Conservation (phyloP, 2,797 vertebrate genomes). For the Mus minutoides region DNA sequence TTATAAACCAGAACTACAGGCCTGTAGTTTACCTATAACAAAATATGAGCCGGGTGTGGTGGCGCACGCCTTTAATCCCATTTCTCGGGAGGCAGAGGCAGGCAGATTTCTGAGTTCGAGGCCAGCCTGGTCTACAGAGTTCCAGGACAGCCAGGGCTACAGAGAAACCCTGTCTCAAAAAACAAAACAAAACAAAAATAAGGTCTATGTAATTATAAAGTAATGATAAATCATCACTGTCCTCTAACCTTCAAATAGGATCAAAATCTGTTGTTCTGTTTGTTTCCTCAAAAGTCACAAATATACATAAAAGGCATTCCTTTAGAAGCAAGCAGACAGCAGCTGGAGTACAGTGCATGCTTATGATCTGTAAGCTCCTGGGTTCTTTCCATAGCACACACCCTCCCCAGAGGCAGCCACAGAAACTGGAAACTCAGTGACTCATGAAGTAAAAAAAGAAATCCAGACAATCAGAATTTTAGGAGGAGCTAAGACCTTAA, state of each 20-base stretch:
- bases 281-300: not conserved
- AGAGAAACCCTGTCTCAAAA: too few species aligned
- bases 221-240: not conserved
- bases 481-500: conserved; percentile 4
- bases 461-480: not conserved
- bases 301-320: not conserved
- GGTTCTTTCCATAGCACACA: not conserved
- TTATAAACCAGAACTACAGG: conserved; percentile 20
- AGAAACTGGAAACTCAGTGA: conserved; percentile 35
- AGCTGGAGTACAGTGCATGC: not conserved
- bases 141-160: too few species aligned
- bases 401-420: not conserved
- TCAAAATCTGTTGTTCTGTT: not conserved
- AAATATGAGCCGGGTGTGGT: too few species aligned
- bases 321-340: not conserved
- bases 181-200: too few species aligned
- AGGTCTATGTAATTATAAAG: conserved; percentile 52
- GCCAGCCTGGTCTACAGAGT: too few species aligned
- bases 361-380: not conserved
- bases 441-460: conserved; percentile 21
- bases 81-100: too few species aligned
- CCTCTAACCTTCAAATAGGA: not conserved
- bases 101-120: too few species aligned
- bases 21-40: conserved; percentile 18
- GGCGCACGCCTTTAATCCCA: too few species aligned